These are phyloP conservation scores for Lissocephala sabroskyi DNA, from an alignment of 2,888 invertebrate species.

Conservation along the genomic window DNA sequence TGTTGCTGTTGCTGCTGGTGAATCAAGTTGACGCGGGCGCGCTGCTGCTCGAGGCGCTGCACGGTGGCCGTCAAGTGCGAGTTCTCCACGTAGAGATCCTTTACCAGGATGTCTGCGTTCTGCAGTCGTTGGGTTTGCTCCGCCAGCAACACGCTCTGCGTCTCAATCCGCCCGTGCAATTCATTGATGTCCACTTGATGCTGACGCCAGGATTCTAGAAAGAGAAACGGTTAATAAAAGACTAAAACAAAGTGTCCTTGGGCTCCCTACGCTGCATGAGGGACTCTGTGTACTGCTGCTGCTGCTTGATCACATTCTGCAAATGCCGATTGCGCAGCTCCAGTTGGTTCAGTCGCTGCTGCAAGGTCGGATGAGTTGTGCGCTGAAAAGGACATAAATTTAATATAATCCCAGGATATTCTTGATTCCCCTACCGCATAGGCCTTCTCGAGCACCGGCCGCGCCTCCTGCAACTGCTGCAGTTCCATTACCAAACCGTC, in stretches of 20 bases:
- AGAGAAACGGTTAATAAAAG: slow-evolving; percentile 3
- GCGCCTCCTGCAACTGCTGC: slow-evolving; percentile 72
- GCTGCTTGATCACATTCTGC: slow-evolving; percentile 77
- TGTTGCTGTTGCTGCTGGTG: slow-evolving; percentile 68
- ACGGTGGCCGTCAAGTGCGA: slow-evolving; percentile 80
- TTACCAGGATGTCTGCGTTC: slow-evolving; percentile 83
- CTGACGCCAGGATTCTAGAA: slow-evolving; percentile 71
- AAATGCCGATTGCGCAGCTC: slow-evolving; percentile 78
- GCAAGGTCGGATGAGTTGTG: slow-evolving; percentile 70
- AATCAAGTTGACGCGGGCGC: slow-evolving; percentile 67
- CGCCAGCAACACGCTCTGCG: slow-evolving; percentile 73
- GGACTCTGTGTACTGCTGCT: slow-evolving; percentile 78
- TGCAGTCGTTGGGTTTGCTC: slow-evolving; percentile 79
- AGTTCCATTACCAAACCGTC: slow-evolving; percentile 73
- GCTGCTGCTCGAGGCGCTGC: slow-evolving; percentile 71
- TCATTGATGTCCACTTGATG: slow-evolving; percentile 72
- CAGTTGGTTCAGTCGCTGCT: slow-evolving; percentile 73
- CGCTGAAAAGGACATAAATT: slow-evolving; percentile 44
- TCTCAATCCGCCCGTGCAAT: slow-evolving; percentile 74
- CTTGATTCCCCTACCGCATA: slow-evolving; percentile 70
- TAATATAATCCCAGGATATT: background rate
- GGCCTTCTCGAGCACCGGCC: slow-evolving; percentile 72
- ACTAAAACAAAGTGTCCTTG: background rate
- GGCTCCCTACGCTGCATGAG: slow-evolving; percentile 76
- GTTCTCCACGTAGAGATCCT: slow-evolving; percentile 89